Evolutionary conservation across 2,797 vertebrate genomes (phyloP).

Genomic region (Cryptoblepharus egeriae): DNA sequence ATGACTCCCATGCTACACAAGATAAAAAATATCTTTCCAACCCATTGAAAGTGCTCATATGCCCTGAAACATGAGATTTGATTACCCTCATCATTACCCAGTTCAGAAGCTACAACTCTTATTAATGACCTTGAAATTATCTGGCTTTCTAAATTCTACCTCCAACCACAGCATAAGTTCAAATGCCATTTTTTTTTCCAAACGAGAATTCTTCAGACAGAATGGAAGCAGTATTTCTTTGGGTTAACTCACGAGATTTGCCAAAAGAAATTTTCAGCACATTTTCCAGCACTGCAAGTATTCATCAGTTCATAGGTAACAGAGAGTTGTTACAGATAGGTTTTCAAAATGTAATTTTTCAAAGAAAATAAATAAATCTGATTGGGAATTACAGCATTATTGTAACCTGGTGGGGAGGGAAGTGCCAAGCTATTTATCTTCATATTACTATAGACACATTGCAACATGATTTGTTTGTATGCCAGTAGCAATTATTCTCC

Average conservation of each 20-base stretch:
- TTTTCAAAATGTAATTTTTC: background rate
- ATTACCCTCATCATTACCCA: slow-evolving; percentile 34
- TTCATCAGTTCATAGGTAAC: background rate
- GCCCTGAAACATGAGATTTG: slow-evolving; percentile 21
- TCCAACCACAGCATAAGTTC: slow-evolving; percentile 16
- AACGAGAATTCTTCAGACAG: background rate
- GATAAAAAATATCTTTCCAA: background rate
- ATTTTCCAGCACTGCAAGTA: background rate
- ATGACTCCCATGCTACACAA: background rate
- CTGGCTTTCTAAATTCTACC: slow-evolving; percentile 14
- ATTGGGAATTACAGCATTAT: background rate
- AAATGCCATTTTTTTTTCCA: slow-evolving; percentile 1
- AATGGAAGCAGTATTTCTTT: slow-evolving; percentile 1
- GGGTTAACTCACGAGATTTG: background rate
- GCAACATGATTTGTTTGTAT: background rate
- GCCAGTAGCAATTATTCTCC: background rate
- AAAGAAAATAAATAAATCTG: background rate
- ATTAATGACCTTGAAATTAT: slow-evolving; percentile 29
- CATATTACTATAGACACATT: background rate
- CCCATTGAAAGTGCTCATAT: background rate
- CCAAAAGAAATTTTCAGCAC: background rate
- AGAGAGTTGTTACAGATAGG: background rate
- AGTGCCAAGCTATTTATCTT: background rate
- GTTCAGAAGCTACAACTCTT: slow-evolving; percentile 15
- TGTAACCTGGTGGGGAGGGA: background rate